A percentile compares a stretch with the other conserved stretches of the same genome.
Conservation (phyloP, 2,888 invertebrate genomes). For the Metacarcinus magister region DNA sequence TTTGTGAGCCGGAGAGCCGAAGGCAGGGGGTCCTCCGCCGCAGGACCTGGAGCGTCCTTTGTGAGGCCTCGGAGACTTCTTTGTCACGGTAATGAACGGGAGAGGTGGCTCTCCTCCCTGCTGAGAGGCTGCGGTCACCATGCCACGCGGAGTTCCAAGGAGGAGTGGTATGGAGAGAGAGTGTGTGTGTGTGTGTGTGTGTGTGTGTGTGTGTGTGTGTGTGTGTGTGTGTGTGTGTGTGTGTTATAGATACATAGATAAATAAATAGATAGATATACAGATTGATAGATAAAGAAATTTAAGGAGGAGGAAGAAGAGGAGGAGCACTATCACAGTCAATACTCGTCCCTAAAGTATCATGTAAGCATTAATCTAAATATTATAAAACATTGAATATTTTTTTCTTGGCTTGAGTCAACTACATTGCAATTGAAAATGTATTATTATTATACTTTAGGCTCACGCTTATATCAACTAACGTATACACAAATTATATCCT, state of each 20-base stretch:
- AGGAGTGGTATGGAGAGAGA: background rate
- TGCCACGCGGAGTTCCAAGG: background rate
- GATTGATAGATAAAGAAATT: background rate
- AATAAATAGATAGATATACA: background rate
- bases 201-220: conserved; percentile 39
- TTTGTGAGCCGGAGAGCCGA: conserved; percentile 68
- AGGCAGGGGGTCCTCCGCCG: conserved; percentile 68
- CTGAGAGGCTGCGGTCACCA: conserved; percentile 68
- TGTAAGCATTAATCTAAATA: background rate
- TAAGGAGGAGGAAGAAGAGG: background rate
- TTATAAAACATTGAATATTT: background rate
- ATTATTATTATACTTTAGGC: background rate
- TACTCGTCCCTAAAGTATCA: background rate
- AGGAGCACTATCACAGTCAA: background rate
- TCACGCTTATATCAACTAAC: background rate
- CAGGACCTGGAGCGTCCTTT: conserved; percentile 65
- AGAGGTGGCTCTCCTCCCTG: conserved; percentile 68
- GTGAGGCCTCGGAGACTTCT: conserved; percentile 34
- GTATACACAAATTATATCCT: background rate
- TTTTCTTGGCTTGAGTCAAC: background rate
- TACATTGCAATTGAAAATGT: background rate
- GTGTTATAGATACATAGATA: background rate
- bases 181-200: conserved; percentile 3
- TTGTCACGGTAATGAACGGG: conserved; percentile 74
- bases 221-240: conserved; percentile 49